Percentiles rank a stretch among this genome's conserved stretches.
Conservation (phyloP, 2,797 vertebrate species). For the Onychomys leucogaster region DNA sequence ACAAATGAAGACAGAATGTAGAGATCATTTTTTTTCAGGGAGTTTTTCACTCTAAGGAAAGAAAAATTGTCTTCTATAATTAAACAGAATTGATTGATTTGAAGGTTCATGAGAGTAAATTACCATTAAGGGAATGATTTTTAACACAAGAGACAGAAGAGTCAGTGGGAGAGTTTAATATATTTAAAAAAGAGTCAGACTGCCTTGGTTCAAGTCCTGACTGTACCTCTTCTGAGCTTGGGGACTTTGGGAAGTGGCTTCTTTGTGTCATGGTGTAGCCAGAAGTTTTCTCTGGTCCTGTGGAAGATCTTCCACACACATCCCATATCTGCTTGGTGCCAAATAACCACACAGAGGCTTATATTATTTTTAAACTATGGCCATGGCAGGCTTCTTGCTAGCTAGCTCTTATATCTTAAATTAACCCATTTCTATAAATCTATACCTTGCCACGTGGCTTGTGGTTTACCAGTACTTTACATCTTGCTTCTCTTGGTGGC, state of each 20-base stretch:
- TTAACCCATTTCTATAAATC: no score
- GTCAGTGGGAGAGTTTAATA: neutral
- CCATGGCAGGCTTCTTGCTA: no score
- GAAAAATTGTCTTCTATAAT: conserved; percentile 27
- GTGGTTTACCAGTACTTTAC: no score
- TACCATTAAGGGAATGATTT: neutral
- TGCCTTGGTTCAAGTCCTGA: conserved; percentile 17
- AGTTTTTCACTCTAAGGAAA: neutral
- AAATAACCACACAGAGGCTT: no score
- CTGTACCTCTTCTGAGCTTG: neutral
- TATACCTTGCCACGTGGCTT: no score
- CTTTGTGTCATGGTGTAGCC: neutral
- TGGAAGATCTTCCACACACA: no score
- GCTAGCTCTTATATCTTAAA: no score
- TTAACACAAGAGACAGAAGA: neutral
- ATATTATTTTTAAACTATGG: no score
- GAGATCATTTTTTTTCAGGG: neutral
- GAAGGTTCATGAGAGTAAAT: conserved; percentile 23
- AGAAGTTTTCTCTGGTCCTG: no score
- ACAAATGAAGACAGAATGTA: neutral
- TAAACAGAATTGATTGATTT: conserved; percentile 43
- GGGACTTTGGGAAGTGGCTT: neutral
- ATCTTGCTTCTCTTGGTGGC: no score
- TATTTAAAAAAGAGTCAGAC: conserved; percentile 30
- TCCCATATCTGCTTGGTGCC: no score